Evolutionary conservation across 2,888 invertebrate genomes (phyloP), one percentile per base, ranked within the genome.

Genomic region (Ctena decussata): DNA sequence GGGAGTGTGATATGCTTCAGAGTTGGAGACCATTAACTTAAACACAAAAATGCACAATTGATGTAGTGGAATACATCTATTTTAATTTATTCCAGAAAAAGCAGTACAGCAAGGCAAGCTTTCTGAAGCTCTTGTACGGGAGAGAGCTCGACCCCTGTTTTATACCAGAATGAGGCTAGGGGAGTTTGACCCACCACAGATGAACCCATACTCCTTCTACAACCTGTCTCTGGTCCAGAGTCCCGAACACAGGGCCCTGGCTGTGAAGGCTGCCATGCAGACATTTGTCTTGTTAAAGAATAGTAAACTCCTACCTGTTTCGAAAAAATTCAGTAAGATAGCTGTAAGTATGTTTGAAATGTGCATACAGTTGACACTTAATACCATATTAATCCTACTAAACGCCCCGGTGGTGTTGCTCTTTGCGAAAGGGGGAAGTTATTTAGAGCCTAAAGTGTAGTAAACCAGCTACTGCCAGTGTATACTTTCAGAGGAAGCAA

Each of bases 231-330:
- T 88, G 12, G 91, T 93, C 2, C 91, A 92, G 76, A 92, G 87
- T 70, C 84, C 85, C 0, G 89, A 76, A 35, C 93, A 94, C 74
- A 82, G 86, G 35, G 39, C 82, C 6, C 86, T 93, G n/a, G 89
- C 93, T 32, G 75, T 93, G 0, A 82, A 90, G 49, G 93, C 94
- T 18, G 94, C 95, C 35, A 89, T 90, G 84, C 93, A 92, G 82
- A 89, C 93, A n/a, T 93, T 94, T 83, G 94, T 94, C 3, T 80
- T 95, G 77, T 85, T 95, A 73, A 95, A 95, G 80, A 93, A 94
- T 69, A 74, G 80, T 21, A 60, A 71, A 15, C 44, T 88, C 24
- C 74, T 89, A 44, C 89, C 89, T 60, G 60, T 94, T 18, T 82
- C 81, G 32, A 87, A 86, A 65, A 32, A 70, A 12, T 85, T 87